Evolutionary conservation across 2,113 vertebrate species (phyloP), one percentile per base, ranked within the genome.

Genomic region (Xiphophorus couchianus): DNA sequence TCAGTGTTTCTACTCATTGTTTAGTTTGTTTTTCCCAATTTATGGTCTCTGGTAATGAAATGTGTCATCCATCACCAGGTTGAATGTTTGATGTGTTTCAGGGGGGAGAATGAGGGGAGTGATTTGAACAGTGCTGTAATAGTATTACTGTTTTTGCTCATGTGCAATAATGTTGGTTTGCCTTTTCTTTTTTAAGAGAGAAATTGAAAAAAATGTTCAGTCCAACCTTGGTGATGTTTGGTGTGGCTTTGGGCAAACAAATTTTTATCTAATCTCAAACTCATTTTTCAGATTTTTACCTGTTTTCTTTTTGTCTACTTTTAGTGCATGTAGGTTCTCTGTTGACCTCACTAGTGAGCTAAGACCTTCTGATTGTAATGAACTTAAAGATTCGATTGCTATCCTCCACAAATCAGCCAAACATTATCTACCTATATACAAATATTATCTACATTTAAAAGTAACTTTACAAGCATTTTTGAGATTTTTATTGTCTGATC

Each of bases 121-220:
- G 44, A 48, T 48, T 74, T 69, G 78, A 62, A 86, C 78, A 88
- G 83, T 88, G 78, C 79, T 90, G 82, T 79, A 85, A 85, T 91
- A 94, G 90, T 93, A 92, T 92, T 91, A 91, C 87, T 90, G 91
- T 92, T 90, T 84, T 84, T 90, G 89, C 87, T 92, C 86, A 89
- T 92, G 94, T 95, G 92, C 93, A 94, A 94, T 95, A 94, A 94
- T 83, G 80, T 88, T 86, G 85, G 87, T 91, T 90, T 85, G 86
- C 82, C 86, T 91, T 93, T 93, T 86, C 88, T 88, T 92, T 89
- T 15, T 14, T 42, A 93, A 90, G 64, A 17, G 82, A 27, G 27
- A 27, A 73, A 78, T 66, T 79, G 51, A 58, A 17, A 68, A 65
- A 84, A 88, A 2, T 9, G 9, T 37, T 89, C 85, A 86, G 60